These are phyloP conservation scores for Pyxicephalus adspersus DNA, from an alignment of 2,113 vertebrate genomes.

Conservation along the genomic window DNA sequence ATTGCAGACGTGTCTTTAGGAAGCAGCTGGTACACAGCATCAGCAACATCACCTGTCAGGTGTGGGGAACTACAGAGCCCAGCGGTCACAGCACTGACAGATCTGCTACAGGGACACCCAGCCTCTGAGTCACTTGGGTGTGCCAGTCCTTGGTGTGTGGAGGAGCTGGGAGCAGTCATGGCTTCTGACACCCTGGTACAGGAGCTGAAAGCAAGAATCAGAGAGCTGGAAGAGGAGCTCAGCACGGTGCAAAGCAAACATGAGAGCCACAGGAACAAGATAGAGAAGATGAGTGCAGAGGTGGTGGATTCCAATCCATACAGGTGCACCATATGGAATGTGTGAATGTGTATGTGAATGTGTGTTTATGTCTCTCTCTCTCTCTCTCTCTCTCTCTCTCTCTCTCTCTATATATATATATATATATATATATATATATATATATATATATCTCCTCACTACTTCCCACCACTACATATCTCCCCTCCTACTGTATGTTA, in stretches of 20 bases:
- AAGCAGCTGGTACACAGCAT: conserved; percentile 1
- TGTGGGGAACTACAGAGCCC: neutral
- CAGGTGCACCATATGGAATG: conserved; percentile 73
- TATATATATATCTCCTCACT: too few species aligned
- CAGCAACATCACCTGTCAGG: neutral
- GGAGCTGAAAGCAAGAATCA: conserved; percentile 78
- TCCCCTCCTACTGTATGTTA: too few species aligned
- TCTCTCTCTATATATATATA: too few species aligned
- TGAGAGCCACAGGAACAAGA: conserved; percentile 70
- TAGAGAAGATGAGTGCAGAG: conserved; percentile 87
- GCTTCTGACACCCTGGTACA: conserved; percentile 67
- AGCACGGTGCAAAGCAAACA: conserved; percentile 63
- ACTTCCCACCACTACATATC: too few species aligned
- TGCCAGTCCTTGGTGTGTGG: neutral
- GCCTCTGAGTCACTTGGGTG: neutral
- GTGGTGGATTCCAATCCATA: conserved; percentile 95
- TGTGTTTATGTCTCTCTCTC: too few species aligned
- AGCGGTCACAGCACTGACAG: neutral
- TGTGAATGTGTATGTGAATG: too few species aligned
- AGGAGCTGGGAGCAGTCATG: conserved; percentile 18
- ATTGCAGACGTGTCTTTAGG: conserved; percentile 43
- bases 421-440: too few species aligned
- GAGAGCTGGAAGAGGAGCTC: conserved; percentile 84
- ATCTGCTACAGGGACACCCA: neutral
- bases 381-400: too few species aligned